Conservation (phyloP, 1,140 invertebrate genomes). For the Ganaspis sp. region DNA sequence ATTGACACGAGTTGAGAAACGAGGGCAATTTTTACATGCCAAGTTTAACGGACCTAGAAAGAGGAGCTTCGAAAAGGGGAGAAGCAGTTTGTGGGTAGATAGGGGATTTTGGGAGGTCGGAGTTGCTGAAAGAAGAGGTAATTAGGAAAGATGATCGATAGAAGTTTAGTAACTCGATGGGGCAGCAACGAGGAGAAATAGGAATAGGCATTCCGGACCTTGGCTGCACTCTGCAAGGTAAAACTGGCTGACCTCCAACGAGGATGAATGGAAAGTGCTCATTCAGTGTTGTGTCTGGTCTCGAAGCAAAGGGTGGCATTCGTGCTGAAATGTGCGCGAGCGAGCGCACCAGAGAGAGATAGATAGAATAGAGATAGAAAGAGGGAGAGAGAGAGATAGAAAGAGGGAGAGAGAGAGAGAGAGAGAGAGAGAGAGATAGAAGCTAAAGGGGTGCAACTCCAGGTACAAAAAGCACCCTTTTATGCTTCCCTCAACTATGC, state of each 20-base stretch:
- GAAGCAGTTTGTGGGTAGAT: no score
- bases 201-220: conserved; percentile 32
- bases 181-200: not conserved
- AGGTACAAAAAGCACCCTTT: conserved; percentile 10
- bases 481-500: not conserved
- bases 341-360: conserved; percentile 36
- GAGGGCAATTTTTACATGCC: no score
- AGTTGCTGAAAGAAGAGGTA: no score
- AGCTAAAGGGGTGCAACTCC: not conserved
- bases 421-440: no score
- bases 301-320: conserved; percentile 43
- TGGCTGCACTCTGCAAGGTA: conserved; percentile 56
- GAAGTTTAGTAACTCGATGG: not conserved
- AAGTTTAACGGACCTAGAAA: no score
- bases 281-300: conserved; percentile 61
- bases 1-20: no score
- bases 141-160: not conserved
- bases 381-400: no score
- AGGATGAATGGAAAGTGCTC: conserved; percentile 67
- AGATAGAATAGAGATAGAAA: conserved; percentile 3
- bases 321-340: conserved; percentile 37
- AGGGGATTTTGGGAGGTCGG: no score
- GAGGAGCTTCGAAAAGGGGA: no score
- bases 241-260: conserved; percentile 71
- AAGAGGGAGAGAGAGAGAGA: conserved; percentile 29